Base-by-base conservation (phyloP, 2,888 invertebrate genomes). In the Rhorus exstirpatorius region DNA sequence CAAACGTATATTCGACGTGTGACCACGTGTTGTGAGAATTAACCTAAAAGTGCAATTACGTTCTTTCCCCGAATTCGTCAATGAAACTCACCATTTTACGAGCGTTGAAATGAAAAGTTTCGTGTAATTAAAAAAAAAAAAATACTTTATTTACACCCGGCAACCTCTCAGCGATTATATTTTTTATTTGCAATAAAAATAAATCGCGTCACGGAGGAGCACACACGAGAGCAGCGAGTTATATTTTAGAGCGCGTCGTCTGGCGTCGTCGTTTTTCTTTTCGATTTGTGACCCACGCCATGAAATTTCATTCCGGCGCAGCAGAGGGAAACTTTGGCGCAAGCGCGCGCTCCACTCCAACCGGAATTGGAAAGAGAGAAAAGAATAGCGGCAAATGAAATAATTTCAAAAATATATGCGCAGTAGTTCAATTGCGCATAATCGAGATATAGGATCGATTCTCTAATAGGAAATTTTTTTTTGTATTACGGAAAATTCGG, bases 141-240 rank as follows among this genome's bases (percentile, higher is more conserved):
- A 63, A 53, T 1, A 31, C 12, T 6, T 19, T 51, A 7, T 51
- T 53, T 31, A 70, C 35, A 83, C 49, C 38, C 53, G 26, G 77
- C 87, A 90, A 89, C 93, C 93, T 94, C 93, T 94, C 93, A 87
- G 93, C 94, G 93, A 90, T 90, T 86, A 49, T 68, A 68, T 63
- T 86, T 87, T 85, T 86, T 85, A 79, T 35, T 49, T 44, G 0
- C n/a, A 21, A 51, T 60, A 35, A 74, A 83, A 87, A 87, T 89
- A 83, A 85, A 89, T 89, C 92, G 93, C 94, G 93, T 94, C 94
- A 94, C 93, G 89, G 94, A 94, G 94, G 94, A 91, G 87, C 88
- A 88, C 82, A 55, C 61, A 44, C 49, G 38, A 55, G 31, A 55
- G n/a, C n/a, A n/a, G n/a, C n/a, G n/a, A n/a, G n/a, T n/a, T 26